Percentiles rank a stretch among this genome's conserved stretches.
These are phyloP conservation scores for Plecotus auritus DNA, from an alignment of 2,113 vertebrate genomes.

Conservation along the genomic window DNA sequence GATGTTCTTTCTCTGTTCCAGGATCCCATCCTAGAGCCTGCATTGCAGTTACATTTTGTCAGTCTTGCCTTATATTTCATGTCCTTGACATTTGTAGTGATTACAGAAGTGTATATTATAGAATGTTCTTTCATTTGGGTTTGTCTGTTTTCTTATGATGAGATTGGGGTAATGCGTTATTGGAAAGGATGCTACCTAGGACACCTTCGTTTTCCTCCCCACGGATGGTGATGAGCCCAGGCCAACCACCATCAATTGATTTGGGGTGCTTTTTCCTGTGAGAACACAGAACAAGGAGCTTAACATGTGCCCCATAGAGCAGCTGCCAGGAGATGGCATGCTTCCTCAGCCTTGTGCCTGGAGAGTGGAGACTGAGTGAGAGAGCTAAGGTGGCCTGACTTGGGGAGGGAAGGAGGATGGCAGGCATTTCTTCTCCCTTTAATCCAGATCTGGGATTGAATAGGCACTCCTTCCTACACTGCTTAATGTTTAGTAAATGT, in stretches of 20 bases:
- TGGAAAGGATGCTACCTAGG: background rate
- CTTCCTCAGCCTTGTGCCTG: fast-evolving
- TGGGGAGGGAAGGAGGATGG: fast-evolving
- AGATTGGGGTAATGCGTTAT: background rate
- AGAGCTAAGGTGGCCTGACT: background rate
- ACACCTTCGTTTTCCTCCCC: background rate
- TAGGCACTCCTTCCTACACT: background rate
- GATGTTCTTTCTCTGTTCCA: too few relatives aligned
- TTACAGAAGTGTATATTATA: background rate
- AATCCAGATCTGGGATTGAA: too few relatives aligned
- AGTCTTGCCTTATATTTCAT: background rate
- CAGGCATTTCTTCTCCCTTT: too few relatives aligned
- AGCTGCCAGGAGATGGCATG: too few relatives aligned
- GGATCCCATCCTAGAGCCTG: background rate
- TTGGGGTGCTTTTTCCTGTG: background rate
- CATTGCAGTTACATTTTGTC: background rate
- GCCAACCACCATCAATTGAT: background rate
- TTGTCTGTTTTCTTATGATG: background rate
- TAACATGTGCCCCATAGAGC: fast-evolving
- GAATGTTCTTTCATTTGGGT: background rate
- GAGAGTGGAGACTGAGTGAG: background rate
- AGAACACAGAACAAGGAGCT: background rate
- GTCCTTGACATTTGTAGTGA: background rate
- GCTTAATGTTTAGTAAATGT: background rate
- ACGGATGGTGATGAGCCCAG: background rate